These are phyloP conservation scores for Eustalomyia histrio DNA, from an alignment of 2,888 invertebrate species.

Conservation along the genomic window DNA sequence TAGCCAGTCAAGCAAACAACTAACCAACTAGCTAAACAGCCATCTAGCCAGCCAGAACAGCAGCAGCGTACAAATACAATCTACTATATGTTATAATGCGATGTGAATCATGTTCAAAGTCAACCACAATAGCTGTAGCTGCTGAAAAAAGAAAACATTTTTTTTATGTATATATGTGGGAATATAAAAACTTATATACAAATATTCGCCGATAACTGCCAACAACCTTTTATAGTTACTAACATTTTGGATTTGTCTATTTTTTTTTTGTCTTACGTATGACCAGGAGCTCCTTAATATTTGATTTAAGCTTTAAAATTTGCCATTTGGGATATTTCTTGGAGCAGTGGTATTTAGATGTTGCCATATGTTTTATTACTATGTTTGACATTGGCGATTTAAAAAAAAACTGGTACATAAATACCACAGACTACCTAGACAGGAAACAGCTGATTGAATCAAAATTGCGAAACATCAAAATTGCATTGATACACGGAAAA, in stretches of 20 bases:
- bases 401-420: no score
- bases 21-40: neutral
- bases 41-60: constrained; percentile 29
- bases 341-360: neutral
- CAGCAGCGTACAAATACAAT: neutral
- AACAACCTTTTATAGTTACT: constrained; percentile 47
- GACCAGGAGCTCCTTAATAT: constrained; percentile 36
- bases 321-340: constrained; percentile 35
- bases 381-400: no score
- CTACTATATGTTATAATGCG: constrained; percentile 16
- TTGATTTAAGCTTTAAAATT: constrained; percentile 44
- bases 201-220: constrained; percentile 33
- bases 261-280: constrained; percentile 12
- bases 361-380: neutral
- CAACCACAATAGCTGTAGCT: constrained; percentile 36
- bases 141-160: constrained; percentile 27
- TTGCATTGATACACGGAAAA: no score
- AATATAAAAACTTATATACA: neutral
- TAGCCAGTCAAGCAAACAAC: neutral
- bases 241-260: constrained; percentile 43
- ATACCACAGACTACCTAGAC: no score
- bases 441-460: no score
- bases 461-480: no score
- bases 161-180: neutral
- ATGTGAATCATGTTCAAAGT: constrained; percentile 57